phyloP scores from a whole-genome alignment of 1,140 invertebrate species.

The Orchestia grillus region DNA sequence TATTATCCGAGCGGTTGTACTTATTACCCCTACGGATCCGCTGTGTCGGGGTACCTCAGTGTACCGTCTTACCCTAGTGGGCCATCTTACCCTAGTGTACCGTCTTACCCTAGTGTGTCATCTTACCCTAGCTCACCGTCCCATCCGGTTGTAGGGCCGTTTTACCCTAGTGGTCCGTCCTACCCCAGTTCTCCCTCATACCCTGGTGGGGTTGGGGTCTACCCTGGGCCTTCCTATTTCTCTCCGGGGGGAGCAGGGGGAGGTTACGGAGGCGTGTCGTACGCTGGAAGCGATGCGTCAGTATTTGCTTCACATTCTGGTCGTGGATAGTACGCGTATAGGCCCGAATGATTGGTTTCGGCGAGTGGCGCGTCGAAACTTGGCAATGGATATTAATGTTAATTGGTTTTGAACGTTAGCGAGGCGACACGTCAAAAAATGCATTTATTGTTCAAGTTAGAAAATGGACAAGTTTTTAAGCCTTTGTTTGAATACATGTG shows the following conservation, averaged over 20 bases:
- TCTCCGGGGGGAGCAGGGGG: neutral
- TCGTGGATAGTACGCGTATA: neutral
- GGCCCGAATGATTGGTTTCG: neutral
- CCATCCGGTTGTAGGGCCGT: neutral
- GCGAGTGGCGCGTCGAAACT: no score
- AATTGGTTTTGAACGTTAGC: neutral
- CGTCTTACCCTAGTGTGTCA: neutral
- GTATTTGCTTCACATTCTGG: neutral
- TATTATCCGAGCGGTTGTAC: neutral
- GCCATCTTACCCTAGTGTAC: neutral
- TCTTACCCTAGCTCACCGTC: constrained; percentile 15
- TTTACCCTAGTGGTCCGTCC: neutral
- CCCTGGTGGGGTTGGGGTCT: neutral
- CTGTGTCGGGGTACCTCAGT: neutral
- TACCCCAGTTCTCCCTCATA: neutral
- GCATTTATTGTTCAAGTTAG: neutral
- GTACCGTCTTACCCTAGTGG: constrained; percentile 9
- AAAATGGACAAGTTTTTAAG: neutral
- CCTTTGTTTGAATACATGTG: no score
- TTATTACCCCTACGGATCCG: neutral
- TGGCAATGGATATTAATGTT: neutral
- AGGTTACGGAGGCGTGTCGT: neutral
- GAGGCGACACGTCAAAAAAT: neutral
- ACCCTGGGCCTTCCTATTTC: neutral
- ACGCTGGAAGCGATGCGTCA: neutral